Evolutionary conservation across 2,113 vertebrate species (phyloP).

Genomic region (Pristiophorus japonicus): DNA sequence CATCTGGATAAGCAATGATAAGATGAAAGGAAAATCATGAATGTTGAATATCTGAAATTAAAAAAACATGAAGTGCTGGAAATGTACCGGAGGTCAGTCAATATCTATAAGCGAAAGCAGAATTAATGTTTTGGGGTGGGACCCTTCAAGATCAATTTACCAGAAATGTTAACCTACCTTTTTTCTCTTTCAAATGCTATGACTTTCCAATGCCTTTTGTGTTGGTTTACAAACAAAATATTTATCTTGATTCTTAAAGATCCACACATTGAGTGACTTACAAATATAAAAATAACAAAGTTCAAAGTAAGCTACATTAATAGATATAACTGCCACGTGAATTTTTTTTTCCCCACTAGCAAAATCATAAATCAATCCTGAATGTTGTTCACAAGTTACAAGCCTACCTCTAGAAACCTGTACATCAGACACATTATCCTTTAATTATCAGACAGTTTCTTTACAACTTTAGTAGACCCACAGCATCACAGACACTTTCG

Average conservation of each 20-base stretch:
- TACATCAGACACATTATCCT: neutral
- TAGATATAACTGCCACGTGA: neutral
- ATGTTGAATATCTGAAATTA: neutral
- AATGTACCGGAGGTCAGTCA: neutral
- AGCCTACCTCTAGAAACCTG: neutral
- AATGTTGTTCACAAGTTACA: neutral
- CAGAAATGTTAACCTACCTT: neutral
- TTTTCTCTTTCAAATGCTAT: neutral
- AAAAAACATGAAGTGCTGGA: neutral
- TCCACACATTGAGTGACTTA: neutral
- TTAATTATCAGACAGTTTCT: neutral
- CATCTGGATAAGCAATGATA: neutral
- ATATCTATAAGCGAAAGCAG: neutral
- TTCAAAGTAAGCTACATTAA: neutral
- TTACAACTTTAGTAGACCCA: neutral
- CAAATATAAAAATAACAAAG: neutral
- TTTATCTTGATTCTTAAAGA: neutral
- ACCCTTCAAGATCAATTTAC: no score
- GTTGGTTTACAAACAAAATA: neutral
- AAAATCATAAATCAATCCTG: neutral
- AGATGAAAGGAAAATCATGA: neutral
- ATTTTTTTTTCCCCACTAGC: neutral
- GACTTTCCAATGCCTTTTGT: neutral
- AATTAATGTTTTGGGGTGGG: neutral
- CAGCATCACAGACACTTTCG: neutral